Conservation (phyloP, 2,888 invertebrate species). For the Fragum sueziense region DNA sequence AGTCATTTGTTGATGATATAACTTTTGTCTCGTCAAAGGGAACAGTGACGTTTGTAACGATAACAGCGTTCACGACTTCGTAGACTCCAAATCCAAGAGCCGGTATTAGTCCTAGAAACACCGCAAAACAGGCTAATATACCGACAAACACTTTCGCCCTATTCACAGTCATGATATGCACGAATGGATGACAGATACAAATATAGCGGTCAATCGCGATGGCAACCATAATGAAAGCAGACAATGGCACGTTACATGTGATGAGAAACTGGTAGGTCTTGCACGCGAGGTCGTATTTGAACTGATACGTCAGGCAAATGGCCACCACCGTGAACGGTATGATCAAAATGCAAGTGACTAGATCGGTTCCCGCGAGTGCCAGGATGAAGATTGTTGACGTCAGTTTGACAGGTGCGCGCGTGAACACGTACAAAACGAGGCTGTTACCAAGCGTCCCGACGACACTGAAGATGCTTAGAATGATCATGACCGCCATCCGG, state of each 20-base stretch:
- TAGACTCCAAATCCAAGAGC: conserved; percentile 58
- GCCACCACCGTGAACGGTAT: conserved; percentile 72
- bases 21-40: not conserved
- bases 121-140: conserved; percentile 68
- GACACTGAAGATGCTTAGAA: conserved; percentile 72
- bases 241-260: conserved; percentile 76
- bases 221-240: conserved; percentile 79
- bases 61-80: not conserved
- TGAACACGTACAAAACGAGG: conserved; percentile 79
- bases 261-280: conserved; percentile 76
- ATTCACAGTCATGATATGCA: conserved; percentile 70
- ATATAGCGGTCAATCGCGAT: conserved; percentile 79
- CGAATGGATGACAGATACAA: conserved; percentile 78
- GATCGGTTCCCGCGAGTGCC: conserved; percentile 73
- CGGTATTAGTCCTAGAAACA: conserved; percentile 72
- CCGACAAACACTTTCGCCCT: conserved; percentile 71
- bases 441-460: conserved; percentile 79
- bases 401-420: conserved; percentile 71
- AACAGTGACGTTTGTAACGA: not conserved
- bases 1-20: not conserved
- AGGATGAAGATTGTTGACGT: conserved; percentile 80
- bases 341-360: conserved; percentile 73
- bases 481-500: conserved; percentile 45
- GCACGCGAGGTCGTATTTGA: conserved; percentile 69
- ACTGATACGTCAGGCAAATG: conserved; percentile 62